Evolutionary conservation across 2,113 vertebrate genomes (phyloP).

Genomic region (Oxyruncus cristatus): DNA sequence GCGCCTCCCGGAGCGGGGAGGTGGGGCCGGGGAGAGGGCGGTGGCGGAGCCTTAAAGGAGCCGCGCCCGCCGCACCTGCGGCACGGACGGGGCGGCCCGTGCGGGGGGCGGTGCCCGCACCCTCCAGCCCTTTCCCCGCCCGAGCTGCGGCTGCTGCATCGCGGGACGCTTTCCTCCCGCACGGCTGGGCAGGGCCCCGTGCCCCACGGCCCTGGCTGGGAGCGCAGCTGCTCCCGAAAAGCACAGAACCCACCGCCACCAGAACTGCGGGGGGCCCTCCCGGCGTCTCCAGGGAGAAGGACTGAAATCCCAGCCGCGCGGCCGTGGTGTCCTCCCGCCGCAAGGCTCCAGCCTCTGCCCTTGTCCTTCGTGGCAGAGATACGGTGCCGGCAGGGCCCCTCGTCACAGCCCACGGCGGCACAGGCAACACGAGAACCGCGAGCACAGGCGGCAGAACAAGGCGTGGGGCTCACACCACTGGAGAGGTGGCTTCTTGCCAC

Average conservation of each 20-base stretch:
- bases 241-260: not conserved
- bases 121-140: not conserved
- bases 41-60: constrained; percentile 1
- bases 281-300: not conserved
- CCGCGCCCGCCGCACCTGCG: not conserved
- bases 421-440: rapidly evolving
- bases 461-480: rapidly evolving
- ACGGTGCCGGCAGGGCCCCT: rapidly evolving
- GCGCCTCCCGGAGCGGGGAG: not conserved
- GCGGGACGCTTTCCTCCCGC: too few relatives aligned
- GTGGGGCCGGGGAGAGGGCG: rapidly evolving
- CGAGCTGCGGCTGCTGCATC: not conserved
- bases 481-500: not conserved
- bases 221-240: constrained; percentile 29
- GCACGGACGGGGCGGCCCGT: not conserved
- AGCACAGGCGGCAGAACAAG: not conserved
- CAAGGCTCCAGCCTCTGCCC: not conserved
- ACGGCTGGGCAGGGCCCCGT: not conserved
- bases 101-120: not conserved
- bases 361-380: not conserved
- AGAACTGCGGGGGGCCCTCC: not conserved
- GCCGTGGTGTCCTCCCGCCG: not conserved
- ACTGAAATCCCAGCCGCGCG: rapidly evolving
- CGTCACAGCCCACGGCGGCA: not conserved
- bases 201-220: rapidly evolving